Evolutionary conservation across 64 coral and sea anemone genomes (phyloP).

Genomic region (Anthopleura sola): DNA sequence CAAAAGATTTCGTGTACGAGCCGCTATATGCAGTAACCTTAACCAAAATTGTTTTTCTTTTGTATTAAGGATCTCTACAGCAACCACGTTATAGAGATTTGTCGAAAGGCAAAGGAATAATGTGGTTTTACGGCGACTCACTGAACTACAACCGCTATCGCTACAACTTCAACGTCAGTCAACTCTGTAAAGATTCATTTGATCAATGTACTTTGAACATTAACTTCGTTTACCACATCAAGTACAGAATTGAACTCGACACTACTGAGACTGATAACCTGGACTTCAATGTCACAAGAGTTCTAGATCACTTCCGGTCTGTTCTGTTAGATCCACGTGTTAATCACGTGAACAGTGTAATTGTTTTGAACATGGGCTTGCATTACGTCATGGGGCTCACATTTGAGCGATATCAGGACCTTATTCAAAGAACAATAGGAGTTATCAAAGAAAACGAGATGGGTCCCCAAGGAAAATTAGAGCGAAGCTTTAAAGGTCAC

Average conservation of each 20-base stretch:
- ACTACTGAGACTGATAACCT: conserved; percentile 41
- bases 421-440: conserved; percentile 44
- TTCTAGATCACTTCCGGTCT: conserved; percentile 56
- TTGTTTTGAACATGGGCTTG: conserved; percentile 64
- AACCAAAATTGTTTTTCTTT: not conserved
- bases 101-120: conserved; percentile 51
- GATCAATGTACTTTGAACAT: conserved; percentile 54
- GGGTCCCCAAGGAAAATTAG: not conserved
- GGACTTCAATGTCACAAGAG: conserved; percentile 40
- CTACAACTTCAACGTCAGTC: conserved; percentile 44
- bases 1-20: not conserved
- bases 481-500: conserved; percentile 44
- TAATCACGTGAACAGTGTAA: conserved; percentile 75
- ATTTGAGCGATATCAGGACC: conserved; percentile 48
- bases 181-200: conserved; percentile 34
- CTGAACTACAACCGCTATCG: conserved; percentile 52
- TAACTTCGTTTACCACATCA: conserved; percentile 67
- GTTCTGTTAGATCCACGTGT: conserved; percentile 53
- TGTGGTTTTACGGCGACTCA: conserved; percentile 68
- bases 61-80: conserved; percentile 26
- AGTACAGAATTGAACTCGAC: conserved; percentile 59
- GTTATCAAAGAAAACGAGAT: conserved; percentile 37
- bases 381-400: conserved; percentile 69
- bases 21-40: too few relatives aligned
- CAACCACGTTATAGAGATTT: conserved; percentile 36